Conservation (phyloP, 30 jellyfish, hydroid and myxozoan species). For the Pseudorhiza aurosa region DNA sequence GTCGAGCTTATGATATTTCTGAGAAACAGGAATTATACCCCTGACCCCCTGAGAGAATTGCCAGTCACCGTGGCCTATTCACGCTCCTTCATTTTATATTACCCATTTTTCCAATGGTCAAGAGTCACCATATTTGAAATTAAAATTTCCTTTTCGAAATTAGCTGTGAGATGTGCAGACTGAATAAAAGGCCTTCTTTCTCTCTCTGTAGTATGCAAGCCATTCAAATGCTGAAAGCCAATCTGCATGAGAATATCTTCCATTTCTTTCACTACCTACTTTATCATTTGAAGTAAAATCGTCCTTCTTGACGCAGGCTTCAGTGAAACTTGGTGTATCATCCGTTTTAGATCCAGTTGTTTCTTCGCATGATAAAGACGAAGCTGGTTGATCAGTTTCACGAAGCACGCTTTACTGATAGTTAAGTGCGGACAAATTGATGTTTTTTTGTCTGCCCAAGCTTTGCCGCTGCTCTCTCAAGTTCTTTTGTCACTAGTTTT, state of each 20-base stretch:
- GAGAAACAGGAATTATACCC: no score
- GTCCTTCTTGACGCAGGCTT: conserved; percentile 46
- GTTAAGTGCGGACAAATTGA: no score
- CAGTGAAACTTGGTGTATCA: conserved; percentile 43
- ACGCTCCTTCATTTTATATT: no score
- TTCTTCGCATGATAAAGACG: conserved; percentile 44
- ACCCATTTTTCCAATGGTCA: no score
- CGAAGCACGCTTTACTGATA: conserved; percentile 26
- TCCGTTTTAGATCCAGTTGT: conserved; percentile 36
- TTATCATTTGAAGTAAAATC: conserved; percentile 43
- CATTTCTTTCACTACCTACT: conserved; percentile 46
- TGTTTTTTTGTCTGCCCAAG: conserved; percentile 50
- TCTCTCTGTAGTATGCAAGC: conserved; percentile 27
- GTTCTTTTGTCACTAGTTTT: conserved; percentile 24
- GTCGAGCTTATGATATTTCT: no score
- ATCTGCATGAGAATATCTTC: conserved; percentile 44
- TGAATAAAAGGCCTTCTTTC: conserved; percentile 22
- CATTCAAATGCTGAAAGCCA: conserved; percentile 35
- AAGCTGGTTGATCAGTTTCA: conserved; percentile 52
- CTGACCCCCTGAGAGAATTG: no score
- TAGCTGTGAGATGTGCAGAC: conserved; percentile 63
- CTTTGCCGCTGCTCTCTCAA: conserved; percentile 59
- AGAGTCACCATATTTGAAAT: no score
- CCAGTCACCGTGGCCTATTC: no score
- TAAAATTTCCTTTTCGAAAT: no score